Conservation (phyloP, 1,140 invertebrate species). For the Monochamus saltuarius region DNA sequence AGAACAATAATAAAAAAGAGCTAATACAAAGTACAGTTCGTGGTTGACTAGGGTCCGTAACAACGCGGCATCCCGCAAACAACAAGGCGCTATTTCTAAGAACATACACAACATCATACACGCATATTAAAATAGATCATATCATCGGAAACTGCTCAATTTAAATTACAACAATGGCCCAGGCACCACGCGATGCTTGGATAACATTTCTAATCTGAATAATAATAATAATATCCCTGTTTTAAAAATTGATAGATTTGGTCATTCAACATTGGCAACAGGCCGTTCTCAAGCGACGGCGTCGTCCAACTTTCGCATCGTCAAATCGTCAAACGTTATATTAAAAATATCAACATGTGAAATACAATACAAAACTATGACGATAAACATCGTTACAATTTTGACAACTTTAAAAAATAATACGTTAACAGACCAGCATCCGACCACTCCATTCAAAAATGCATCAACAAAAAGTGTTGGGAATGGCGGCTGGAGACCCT, state of each 20-base stretch:
- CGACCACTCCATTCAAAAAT: conserved; percentile 48
- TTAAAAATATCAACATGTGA: conserved; percentile 51
- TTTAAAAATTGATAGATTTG: conserved; percentile 48
- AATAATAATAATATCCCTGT: conserved; percentile 45
- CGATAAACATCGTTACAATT: conserved; percentile 42
- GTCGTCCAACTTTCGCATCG: conserved; percentile 17
- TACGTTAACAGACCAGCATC: conserved; percentile 45
- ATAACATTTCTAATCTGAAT: conserved; percentile 44
- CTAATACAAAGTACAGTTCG: conserved; percentile 37
- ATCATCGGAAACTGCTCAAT: conserved; percentile 46
- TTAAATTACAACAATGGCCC: conserved; percentile 50
- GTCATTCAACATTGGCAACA: conserved; percentile 45
- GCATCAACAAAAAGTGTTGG: conserved; percentile 51
- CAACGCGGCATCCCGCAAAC: conserved; percentile 52
- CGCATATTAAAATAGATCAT: conserved; percentile 52
- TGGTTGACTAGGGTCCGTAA: conserved; percentile 52
- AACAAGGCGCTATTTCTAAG: conserved; percentile 50
- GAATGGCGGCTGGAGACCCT: conserved; percentile 47
- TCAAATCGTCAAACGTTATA: conserved; percentile 34
- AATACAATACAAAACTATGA: conserved; percentile 49
- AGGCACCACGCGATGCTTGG: conserved; percentile 45
- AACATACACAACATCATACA: conserved; percentile 53
- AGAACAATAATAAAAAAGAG: conserved; percentile 32
- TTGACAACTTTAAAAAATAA: conserved; percentile 40
- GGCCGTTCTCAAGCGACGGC: conserved; percentile 25